Percentiles rank a stretch among this genome's conserved stretches.
Evolutionary conservation across 2,888 invertebrate genomes (phyloP).

Genomic region (Catocala nupta): DNA sequence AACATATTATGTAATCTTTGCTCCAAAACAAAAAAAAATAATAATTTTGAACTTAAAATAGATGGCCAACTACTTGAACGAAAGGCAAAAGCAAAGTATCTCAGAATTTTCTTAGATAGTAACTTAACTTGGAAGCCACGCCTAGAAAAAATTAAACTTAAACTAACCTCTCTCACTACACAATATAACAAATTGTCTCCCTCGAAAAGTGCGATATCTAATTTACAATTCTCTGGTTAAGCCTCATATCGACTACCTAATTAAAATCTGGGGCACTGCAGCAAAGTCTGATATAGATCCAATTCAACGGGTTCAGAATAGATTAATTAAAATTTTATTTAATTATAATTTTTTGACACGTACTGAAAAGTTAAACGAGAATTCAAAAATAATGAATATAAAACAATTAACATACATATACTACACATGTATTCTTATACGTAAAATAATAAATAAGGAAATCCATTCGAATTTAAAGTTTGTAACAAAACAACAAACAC

Average conservation of each 20-base stretch:
- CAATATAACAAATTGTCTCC: slow-evolving; percentile 4
- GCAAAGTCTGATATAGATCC: neutral
- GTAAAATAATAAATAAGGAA: too few relatives aligned
- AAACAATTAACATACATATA: too few relatives aligned
- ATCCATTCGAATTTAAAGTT: neutral
- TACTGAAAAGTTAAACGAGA: too few relatives aligned
- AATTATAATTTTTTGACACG: too few relatives aligned
- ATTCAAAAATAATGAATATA: too few relatives aligned
- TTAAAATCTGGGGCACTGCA: slow-evolving; percentile 1
- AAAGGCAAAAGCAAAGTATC: slow-evolving; percentile 1
- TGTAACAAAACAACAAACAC: slow-evolving; percentile 18
- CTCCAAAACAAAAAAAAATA: slow-evolving; percentile 11
- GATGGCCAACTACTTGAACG: slow-evolving; percentile 6
- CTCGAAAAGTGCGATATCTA: slow-evolving; percentile 1
- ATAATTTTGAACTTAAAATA: slow-evolving; percentile 5
- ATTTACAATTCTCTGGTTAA: slow-evolving; percentile 3
- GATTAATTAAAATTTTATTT: neutral
- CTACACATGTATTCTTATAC: too few relatives aligned
- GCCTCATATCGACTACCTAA: neutral
- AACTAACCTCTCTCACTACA: neutral
- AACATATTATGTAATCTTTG: slow-evolving; percentile 20
- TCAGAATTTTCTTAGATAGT: neutral
- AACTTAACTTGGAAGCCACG: slow-evolving; percentile 1
- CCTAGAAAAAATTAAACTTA: slow-evolving; percentile 4
- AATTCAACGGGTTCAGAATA: neutral